Base-by-base conservation (phyloP, 2,797 vertebrate genomes). In the Crocidura indochinensis region DNA sequence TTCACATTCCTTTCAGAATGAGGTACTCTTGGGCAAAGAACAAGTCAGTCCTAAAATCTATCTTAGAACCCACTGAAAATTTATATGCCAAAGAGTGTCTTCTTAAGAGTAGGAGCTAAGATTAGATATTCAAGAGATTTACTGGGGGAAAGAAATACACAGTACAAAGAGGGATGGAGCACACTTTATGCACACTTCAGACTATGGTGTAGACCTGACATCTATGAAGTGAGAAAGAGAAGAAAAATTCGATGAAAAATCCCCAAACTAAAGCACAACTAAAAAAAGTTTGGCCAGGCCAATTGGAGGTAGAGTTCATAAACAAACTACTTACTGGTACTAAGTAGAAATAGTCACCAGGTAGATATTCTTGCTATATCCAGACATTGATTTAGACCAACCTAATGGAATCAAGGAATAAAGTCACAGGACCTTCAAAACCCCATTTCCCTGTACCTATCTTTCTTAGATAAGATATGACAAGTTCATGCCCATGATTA, bases 91-190 rank as follows among this genome's bases (percentile, higher is more conserved):
- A 44, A 53, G 26, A 47, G 82, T 64, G 19, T 76, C 49, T 12
- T 86, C 53, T 68, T 24, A 62, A 20, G 90, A 94, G 29, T n/a
- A 83, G 73, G 46, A 46, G 11, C 22, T 78, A 67, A 91, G n/a
- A 75, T 78, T 46, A 78, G 38, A 81, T 31, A 2, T 49, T 6
- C 44, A 77, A 56, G 26, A 75, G 10, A 60, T 73, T 83, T 71
- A 49, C 29, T 79, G 22, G 0, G 46, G 8, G 17, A 73, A 65
- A 75, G 73, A 6, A 72, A 53, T 85, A 8, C 49, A 17, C 46
- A 73, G 47, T 11, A 62, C 60, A 80, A 88, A 73, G 9, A 22
- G 24, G 2, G 0, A 74, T 53, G 17, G 14, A 44, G n/a, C 19
- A 62, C n/a, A 15, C 80, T 80, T 38, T 22, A 88, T 6, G 27